Conservation (phyloP, 2,113 vertebrate species). For the Cephalopholis sonnerati region DNA sequence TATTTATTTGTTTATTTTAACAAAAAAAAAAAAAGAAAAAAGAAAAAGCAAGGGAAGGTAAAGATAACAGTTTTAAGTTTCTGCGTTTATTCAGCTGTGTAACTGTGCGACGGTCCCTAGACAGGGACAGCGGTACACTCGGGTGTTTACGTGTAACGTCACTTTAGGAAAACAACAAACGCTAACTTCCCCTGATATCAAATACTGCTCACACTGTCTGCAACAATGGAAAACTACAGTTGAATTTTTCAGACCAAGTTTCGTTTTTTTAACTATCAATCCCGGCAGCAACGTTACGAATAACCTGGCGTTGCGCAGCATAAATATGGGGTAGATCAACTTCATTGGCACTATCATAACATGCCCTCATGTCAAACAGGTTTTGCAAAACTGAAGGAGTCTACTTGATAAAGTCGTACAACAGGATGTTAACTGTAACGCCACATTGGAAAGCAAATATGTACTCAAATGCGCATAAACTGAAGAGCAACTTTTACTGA, state of each 20-base stretch:
- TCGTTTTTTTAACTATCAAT: background rate
- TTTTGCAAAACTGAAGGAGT: background rate
- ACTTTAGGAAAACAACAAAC: background rate
- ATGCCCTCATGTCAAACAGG: background rate
- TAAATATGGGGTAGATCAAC: background rate
- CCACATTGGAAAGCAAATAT: background rate
- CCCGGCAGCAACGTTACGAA: background rate
- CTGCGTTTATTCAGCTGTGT: background rate
- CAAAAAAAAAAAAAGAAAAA: background rate
- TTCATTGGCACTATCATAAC: background rate
- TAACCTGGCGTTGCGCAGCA: background rate
- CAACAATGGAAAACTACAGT: no score
- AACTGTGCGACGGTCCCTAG: constrained; percentile 16
- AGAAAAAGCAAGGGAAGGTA: background rate
- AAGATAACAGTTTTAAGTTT: background rate
- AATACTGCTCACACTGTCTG: background rate
- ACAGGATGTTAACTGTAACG: no score
- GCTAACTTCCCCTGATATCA: background rate
- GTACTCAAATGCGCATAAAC: background rate
- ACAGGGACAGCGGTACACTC: rapidly evolving
- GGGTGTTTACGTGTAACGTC: background rate
- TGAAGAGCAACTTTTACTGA: background rate
- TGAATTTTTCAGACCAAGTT: background rate
- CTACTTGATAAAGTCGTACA: no score
- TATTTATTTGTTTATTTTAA: background rate